phyloP scores from a whole-genome alignment of 1,140 invertebrate genomes.

The Euwallacea fornicatus region DNA sequence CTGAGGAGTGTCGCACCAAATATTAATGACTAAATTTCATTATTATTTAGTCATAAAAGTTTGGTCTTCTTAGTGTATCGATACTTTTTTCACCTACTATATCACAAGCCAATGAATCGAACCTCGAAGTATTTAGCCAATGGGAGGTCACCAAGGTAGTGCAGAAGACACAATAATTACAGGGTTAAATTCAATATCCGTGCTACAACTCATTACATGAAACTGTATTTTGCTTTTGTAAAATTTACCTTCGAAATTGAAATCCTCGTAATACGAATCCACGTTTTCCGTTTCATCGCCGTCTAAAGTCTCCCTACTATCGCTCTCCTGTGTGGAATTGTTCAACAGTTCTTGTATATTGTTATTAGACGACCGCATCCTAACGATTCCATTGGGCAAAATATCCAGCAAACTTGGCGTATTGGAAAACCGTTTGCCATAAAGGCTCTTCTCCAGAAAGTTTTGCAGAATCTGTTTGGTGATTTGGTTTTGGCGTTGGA shows the following conservation, averaged over 20 bases:
- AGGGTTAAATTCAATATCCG: no score
- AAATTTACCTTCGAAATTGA: slow-evolving; percentile 48
- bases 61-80: no score
- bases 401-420: slow-evolving; percentile 64
- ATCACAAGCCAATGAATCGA: no score
- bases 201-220: no score
- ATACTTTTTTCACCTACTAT: no score
- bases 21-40: no score
- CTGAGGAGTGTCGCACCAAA: no score
- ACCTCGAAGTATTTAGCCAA: no score
- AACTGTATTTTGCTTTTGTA: no score
- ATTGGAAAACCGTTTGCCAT: slow-evolving; percentile 56
- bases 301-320: slow-evolving; percentile 56
- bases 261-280: slow-evolving; percentile 54
- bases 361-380: slow-evolving; percentile 31
- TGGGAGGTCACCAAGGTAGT: no score
- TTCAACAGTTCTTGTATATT: slow-evolving; percentile 48
- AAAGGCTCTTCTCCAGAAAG: slow-evolving; percentile 66
- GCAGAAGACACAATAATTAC: no score
- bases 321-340: slow-evolving; percentile 48
- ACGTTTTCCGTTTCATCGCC: slow-evolving; percentile 67
- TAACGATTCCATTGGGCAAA: slow-evolving; percentile 52
- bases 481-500: slow-evolving; percentile 70
- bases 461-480: slow-evolving; percentile 71
- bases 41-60: no score